Conservation (phyloP, 2,888 invertebrate species). For the Thyatira batis region DNA sequence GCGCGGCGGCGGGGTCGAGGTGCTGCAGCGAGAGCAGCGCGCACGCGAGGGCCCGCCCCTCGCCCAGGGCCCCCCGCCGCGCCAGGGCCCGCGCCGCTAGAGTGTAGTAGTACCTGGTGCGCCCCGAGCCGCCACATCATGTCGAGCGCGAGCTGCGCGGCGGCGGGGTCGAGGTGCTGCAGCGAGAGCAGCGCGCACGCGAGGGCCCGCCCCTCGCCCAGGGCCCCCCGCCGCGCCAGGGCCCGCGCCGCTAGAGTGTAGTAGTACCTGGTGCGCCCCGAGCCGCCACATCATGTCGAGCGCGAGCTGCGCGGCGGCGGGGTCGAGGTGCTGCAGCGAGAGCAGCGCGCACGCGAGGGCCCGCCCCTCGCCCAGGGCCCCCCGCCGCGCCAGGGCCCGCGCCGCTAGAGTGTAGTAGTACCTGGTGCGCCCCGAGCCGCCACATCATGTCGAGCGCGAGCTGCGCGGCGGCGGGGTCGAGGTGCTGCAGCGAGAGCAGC, state of each 20-base stretch:
- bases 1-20: slow-evolving; percentile 86
- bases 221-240: slow-evolving; percentile 82
- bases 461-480: slow-evolving; percentile 87
- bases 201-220: slow-evolving; percentile 87
- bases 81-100: slow-evolving; percentile 69
- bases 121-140: slow-evolving; percentile 93
- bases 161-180: slow-evolving; percentile 85
- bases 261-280: too few species aligned
- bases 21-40: slow-evolving; percentile 93
- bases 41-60: slow-evolving; percentile 90
- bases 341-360: slow-evolving; percentile 92
- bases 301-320: slow-evolving; percentile 94
- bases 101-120: too few species aligned
- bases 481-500: slow-evolving; percentile 92
- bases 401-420: too few species aligned
- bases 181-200: slow-evolving; percentile 94
- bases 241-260: too few species aligned
- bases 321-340: slow-evolving; percentile 87
- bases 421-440: slow-evolving; percentile 88
- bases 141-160: slow-evolving; percentile 96
- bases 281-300: slow-evolving; percentile 96
- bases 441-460: slow-evolving; percentile 97
- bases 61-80: slow-evolving; percentile 85
- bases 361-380: slow-evolving; percentile 87
- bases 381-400: slow-evolving; percentile 77